These are phyloP conservation scores for Leptogaster cylindrica DNA, from an alignment of 2,888 invertebrate species.

Conservation along the genomic window DNA sequence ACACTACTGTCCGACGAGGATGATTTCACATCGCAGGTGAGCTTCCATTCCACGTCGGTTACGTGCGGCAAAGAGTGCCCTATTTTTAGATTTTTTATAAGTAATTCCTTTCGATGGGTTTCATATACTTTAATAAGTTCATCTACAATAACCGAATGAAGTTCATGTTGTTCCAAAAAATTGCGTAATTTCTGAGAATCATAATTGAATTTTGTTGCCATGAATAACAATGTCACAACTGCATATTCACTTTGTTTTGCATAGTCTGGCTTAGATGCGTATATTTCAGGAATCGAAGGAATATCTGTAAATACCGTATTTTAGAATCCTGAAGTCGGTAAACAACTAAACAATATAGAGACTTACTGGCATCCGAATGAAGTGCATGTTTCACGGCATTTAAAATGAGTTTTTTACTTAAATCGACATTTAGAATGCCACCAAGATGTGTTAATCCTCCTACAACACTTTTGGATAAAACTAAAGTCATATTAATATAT, in stretches of 20 bases:
- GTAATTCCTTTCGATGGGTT: conserved; percentile 56
- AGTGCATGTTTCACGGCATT: conserved; percentile 59
- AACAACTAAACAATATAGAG: background rate
- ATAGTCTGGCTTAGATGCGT: conserved; percentile 57
- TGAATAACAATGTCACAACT: conserved; percentile 55
- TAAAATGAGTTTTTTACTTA: conserved; percentile 57
- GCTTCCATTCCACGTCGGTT: conserved; percentile 60
- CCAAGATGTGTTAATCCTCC: conserved; percentile 57
- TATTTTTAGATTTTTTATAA: conserved; percentile 55
- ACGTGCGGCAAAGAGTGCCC: conserved; percentile 58
- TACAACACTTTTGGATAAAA: conserved; percentile 55
- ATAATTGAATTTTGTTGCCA: conserved; percentile 57
- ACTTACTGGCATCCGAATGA: conserved; percentile 59
- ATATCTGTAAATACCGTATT: conserved; percentile 52
- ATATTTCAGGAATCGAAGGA: conserved; percentile 60
- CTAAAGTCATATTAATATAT: conserved; percentile 43
- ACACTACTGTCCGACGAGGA: conserved; percentile 56
- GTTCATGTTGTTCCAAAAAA: conserved; percentile 53
- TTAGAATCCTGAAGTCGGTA: background rate
- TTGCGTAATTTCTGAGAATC: conserved; percentile 54
- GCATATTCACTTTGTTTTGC: conserved; percentile 61
- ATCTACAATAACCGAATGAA: conserved; percentile 53
- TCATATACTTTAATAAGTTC: conserved; percentile 57
- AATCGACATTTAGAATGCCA: conserved; percentile 52
- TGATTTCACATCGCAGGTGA: conserved; percentile 59